phyloP scores from a whole-genome alignment of 2,113 vertebrate species.

The Diadophis punctatus region DNA sequence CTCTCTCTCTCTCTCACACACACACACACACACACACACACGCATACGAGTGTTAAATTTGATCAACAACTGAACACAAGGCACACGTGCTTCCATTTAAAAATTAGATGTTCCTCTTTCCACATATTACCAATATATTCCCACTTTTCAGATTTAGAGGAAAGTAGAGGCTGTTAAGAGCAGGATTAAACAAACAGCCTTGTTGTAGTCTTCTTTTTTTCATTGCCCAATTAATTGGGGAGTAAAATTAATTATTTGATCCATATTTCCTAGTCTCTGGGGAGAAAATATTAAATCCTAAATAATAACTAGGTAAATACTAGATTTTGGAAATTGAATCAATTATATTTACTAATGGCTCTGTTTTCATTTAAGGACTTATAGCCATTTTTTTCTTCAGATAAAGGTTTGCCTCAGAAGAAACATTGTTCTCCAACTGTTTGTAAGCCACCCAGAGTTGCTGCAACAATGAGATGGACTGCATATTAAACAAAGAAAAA shows the following conservation, averaged over 20 bases:
- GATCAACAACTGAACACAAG: neutral
- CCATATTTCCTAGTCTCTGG: neutral
- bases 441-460: neutral
- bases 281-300: neutral
- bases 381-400: neutral
- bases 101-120: neutral
- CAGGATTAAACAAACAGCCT: neutral
- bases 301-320: neutral
- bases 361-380: neutral
- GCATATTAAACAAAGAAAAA: neutral
- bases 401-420: neutral
- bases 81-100: neutral
- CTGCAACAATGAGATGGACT: neutral
- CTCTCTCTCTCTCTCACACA: no score
- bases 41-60: neutral
- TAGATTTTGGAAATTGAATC: neutral
- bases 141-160: neutral
- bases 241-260: neutral
- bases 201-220: neutral
- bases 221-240: neutral
- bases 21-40: no score
- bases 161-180: neutral
- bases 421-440: neutral
- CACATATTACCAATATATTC: neutral
- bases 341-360: neutral